Evolutionary conservation across 2,888 invertebrate species (phyloP), one percentile per base, ranked within the genome.

Genomic region (Leistus spinibarbis): DNA sequence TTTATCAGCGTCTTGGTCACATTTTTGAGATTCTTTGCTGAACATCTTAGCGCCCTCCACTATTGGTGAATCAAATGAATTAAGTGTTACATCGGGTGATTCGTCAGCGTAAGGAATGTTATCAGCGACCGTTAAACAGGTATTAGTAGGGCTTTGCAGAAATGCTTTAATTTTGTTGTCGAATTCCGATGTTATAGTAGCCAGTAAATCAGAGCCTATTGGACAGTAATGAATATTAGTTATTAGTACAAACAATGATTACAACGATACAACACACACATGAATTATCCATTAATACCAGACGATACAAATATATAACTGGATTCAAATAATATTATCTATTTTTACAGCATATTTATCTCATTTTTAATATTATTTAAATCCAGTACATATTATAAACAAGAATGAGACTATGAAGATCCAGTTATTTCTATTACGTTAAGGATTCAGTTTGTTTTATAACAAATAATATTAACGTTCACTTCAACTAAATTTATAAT

Each of bases 111-210:
- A 92, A 70, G 92, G 92, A 84, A 92, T 90, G 87, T 90, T 91
- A 64, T 75, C 75, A 13, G 75, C 54, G 20, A 73, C 66, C 24
- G 75, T 75, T 69, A 75, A 54, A 57, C 73, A 66, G 27, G 63
- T 72, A 40, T 72, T 68, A 64, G 69, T 75, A 40, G 75, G 75
- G 54, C 75, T 75, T 64, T 92, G 89, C 81, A 92, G 85, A 40
- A 40, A 40, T 81, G 91, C 91, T 81, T 91, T 91, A 86, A 94
- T 89, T 85, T 95, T 95, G 83, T 93, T 92, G 85, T 95, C 95
- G 86, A 95, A 91, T 76, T 95, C 92, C 83, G 92, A 93, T 80
- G 95, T 95, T 83, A 96, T 91, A 81, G 91, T 90, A 83, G 93
- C 92, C 86, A 95, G 88, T 81, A 95, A 91, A 87, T 95, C 95